Conservation (phyloP, 2,888 invertebrate genomes). For the Germaria angustata region DNA sequence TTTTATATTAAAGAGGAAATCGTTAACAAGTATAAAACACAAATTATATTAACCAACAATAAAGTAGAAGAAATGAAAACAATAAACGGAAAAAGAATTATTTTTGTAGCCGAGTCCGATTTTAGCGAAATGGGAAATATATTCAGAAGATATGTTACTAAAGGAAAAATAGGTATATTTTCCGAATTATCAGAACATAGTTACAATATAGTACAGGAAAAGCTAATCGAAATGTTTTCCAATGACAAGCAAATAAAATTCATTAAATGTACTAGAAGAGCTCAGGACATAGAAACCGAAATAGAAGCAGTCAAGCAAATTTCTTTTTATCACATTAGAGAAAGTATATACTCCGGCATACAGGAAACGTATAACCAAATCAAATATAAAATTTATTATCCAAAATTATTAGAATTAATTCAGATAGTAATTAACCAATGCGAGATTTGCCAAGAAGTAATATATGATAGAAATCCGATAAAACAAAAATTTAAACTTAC, state of each 20-base stretch:
- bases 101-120: constrained; percentile 59
- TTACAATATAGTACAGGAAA: constrained; percentile 66
- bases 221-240: constrained; percentile 64
- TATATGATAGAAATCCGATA: too few relatives aligned
- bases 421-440: too few relatives aligned
- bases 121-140: constrained; percentile 53
- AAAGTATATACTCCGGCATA: constrained; percentile 66
- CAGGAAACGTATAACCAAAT: background rate
- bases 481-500: too few relatives aligned
- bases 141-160: constrained; percentile 60
- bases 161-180: constrained; percentile 65
- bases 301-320: constrained; percentile 66
- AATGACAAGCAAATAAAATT: constrained; percentile 64
- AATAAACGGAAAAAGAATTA: too few relatives aligned
- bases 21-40: constrained; percentile 49
- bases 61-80: too few relatives aligned
- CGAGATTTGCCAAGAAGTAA: too few relatives aligned
- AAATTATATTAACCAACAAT: constrained; percentile 51
- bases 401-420: constrained; percentile 64
- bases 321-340: constrained; percentile 60
- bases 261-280: constrained; percentile 64
- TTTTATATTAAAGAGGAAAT: constrained; percentile 52
- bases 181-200: constrained; percentile 51
- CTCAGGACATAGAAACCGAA: constrained; percentile 65
- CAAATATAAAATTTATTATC: constrained; percentile 39